phyloP scores from a whole-genome alignment of 2,888 invertebrate species.

The Watsonalla binaria region DNA sequence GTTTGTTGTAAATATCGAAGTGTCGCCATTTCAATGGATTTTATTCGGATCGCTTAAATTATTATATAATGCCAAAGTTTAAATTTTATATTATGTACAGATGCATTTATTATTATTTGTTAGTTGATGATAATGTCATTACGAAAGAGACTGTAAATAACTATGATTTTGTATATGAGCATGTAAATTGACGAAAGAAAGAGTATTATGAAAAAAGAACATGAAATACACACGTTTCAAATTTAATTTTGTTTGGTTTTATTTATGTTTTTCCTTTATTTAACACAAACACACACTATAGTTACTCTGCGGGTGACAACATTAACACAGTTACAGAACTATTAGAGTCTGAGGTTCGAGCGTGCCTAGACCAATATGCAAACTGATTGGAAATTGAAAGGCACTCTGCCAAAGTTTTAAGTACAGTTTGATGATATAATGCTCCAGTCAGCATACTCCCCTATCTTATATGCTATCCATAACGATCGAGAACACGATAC shows the following conservation, averaged over 20 bases:
- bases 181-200: slow-evolving; percentile 53
- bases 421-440: slow-evolving; percentile 1
- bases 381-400: slow-evolving; percentile 51
- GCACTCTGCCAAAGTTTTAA: slow-evolving; percentile 30
- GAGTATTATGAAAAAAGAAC: slow-evolving; percentile 44
- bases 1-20: slow-evolving; percentile 49
- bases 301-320: slow-evolving; percentile 9
- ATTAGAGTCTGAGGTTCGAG: slow-evolving; percentile 24
- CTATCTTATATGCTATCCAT: too few species aligned
- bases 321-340: slow-evolving; percentile 23
- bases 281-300: slow-evolving; percentile 10
- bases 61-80: slow-evolving; percentile 74
- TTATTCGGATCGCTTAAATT: slow-evolving; percentile 32
- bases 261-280: slow-evolving; percentile 46
- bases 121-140: slow-evolving; percentile 42
- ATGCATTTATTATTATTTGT: slow-evolving; percentile 60
- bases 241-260: slow-evolving; percentile 73
- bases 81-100: slow-evolving; percentile 65
- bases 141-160: slow-evolving; percentile 63
- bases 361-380: slow-evolving; percentile 36
- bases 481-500: too few species aligned
- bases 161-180: slow-evolving; percentile 59
- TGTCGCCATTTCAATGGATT: slow-evolving; percentile 23
- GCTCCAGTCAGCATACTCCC: too few species aligned
- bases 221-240: slow-evolving; percentile 70